phyloP scores from a whole-genome alignment of 2,797 vertebrate genomes.

The Loris lydekkerianus region DNA sequence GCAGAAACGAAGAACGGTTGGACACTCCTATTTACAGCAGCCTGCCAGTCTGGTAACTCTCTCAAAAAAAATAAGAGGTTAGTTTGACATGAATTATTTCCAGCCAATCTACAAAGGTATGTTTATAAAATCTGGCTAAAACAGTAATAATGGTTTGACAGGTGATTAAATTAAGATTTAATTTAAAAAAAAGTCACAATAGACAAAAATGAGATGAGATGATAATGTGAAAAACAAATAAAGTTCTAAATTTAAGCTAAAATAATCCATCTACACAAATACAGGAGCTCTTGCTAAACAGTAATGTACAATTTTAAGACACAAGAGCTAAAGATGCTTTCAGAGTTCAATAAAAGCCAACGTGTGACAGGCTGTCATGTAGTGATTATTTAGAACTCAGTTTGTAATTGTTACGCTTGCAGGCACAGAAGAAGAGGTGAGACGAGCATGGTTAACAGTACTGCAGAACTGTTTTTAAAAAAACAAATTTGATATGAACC shows the following conservation, averaged over 20 bases:
- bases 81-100: constrained; percentile 30
- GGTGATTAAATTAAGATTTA: constrained; percentile 36
- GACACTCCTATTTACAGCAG: neutral
- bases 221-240: constrained; percentile 64
- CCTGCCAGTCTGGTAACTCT: neutral
- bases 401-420: neutral
- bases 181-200: neutral
- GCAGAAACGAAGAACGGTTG: no score
- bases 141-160: constrained; percentile 21
- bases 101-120: neutral
- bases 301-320: neutral
- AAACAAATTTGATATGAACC: neutral
- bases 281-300: neutral
- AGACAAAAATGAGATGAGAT: constrained; percentile 58
- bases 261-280: constrained; percentile 58
- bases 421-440: neutral
- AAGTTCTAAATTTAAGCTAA: constrained; percentile 59
- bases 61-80: constrained; percentile 12
- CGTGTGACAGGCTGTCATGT: neutral
- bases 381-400: neutral
- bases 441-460: constrained; percentile 17
- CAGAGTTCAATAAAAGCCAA: neutral
- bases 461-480: neutral
- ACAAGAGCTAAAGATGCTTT: neutral
- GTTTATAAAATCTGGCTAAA: constrained; percentile 53